Evolutionary conservation across 2,888 invertebrate species (phyloP).

Genomic region (Pseudoips prasinana): DNA sequence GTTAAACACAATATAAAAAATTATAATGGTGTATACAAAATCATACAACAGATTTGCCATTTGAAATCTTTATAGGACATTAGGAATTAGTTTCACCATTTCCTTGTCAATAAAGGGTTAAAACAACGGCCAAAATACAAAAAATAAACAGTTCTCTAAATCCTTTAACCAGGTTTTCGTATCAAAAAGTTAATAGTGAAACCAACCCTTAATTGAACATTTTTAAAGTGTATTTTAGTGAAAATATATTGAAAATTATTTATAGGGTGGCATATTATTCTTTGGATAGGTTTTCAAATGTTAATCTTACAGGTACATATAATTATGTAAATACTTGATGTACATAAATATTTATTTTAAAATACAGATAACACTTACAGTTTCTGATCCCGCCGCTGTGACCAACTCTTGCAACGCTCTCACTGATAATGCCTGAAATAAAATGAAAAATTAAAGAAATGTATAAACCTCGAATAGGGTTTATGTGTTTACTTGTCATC

Average conservation of each 20-base stretch:
- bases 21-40: slow-evolving; percentile 37
- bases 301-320: slow-evolving; percentile 52
- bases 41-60: slow-evolving; percentile 51
- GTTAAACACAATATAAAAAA: slow-evolving; percentile 32
- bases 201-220: slow-evolving; percentile 35
- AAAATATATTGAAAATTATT: slow-evolving; percentile 49
- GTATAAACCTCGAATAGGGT: no score
- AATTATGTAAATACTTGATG: slow-evolving; percentile 21
- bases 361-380: slow-evolving; percentile 84
- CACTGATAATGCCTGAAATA: slow-evolving; percentile 92
- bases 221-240: slow-evolving; percentile 46
- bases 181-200: slow-evolving; percentile 28
- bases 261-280: slow-evolving; percentile 45
- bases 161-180: neutral
- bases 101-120: slow-evolving; percentile 6
- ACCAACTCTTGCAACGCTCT: slow-evolving; percentile 99
- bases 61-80: slow-evolving; percentile 52
- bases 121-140: slow-evolving; percentile 1
- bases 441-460: neutral
- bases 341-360: slow-evolving; percentile 6
- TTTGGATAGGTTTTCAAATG: slow-evolving; percentile 51
- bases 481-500: no score
- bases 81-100: slow-evolving; percentile 29
- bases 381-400: slow-evolving; percentile 95
- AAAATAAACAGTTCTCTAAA: neutral